Percentiles rank a stretch among this genome's conserved stretches.
Conservation (phyloP, 1,140 invertebrate species). For the Melipona quadrifasciata region DNA sequence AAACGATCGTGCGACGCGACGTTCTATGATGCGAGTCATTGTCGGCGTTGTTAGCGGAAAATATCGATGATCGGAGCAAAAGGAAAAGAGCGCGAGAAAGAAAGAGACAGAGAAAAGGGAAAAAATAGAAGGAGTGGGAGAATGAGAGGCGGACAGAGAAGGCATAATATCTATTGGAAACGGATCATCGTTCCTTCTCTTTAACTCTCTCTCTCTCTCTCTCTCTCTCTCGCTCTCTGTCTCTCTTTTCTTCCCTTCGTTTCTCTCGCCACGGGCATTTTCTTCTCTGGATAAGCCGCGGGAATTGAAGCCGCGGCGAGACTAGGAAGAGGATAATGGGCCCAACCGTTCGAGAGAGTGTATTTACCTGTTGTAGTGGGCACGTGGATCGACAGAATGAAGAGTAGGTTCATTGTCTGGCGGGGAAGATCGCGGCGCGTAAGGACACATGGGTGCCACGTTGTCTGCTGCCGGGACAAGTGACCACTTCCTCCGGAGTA, state of each 20-base stretch:
- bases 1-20: neutral
- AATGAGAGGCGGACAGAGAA: neutral
- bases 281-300: conserved; percentile 46
- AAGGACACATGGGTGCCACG: conserved; percentile 46
- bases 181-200: conserved; percentile 47
- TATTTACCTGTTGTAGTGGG: conserved; percentile 58
- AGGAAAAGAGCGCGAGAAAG: neutral
- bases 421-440: conserved; percentile 42
- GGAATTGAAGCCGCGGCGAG: conserved; percentile 41
- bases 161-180: conserved; percentile 57
- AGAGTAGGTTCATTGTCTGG: conserved; percentile 70
- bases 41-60: conserved; percentile 27
- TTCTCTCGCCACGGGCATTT: conserved; percentile 20
- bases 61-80: conserved; percentile 4
- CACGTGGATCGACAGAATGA: conserved; percentile 69
- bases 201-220: conserved; percentile 17
- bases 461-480: conserved; percentile 45
- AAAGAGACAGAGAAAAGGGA: too few species aligned
- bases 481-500: conserved; percentile 43
- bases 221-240: neutral
- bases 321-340: conserved; percentile 62
- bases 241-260: neutral
- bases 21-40: conserved; percentile 37
- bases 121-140: neutral
- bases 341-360: conserved; percentile 40